Evolutionary conservation across 2,113 vertebrate genomes (phyloP), one percentile per base, ranked within the genome.

Genomic region (Theristicus caerulescens): DNA sequence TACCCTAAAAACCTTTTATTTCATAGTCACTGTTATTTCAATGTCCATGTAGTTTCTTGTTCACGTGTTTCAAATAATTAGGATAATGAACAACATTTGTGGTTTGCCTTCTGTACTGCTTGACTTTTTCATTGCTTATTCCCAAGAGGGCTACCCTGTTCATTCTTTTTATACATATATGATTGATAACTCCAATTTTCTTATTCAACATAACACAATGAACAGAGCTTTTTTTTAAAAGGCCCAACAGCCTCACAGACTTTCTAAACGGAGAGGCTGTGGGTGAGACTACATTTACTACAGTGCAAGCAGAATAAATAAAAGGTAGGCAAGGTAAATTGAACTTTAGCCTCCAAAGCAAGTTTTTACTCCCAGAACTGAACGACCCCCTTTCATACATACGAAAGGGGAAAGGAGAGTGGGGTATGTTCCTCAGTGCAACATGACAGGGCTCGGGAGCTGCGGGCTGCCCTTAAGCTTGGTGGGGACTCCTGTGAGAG

Each of bases 261-360:
- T 70, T 77, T 58, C 92, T 72, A 76, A 85, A 71, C 34, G 9
- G 40, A 54, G 24, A 67, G 51, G 34, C 40, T 88, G 67, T 49
- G 76, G 47, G 51, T 82, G 36, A 94, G 52, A 81, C 55, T 74
- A 11, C 47, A 49, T 83, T 86, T 65, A 83, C 71, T 59, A 52
- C 38, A 44, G 24, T 17, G 26, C 70, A 90, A 88, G 54, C 40
- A 88, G 72, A 93, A 88, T 47, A 94, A 93, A 91, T 85, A 81
- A 64, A 90, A 92, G 52, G 49, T 46, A 88, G 72, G 82, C 18
- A 93, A 52, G 36, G 34, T 62, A 83, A 83, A 88, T 13, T 83
- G 90, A 95, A 88, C 90, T 94, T 95, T 42, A 96, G 51, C 59
- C 67, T 86, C 69, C 64, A 78, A 90, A 94, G 79, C 3, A 4